Evolutionary conservation across 35 echinoderm and acorn worm species (phyloP).

Genomic region (Anneissia japonica): DNA sequence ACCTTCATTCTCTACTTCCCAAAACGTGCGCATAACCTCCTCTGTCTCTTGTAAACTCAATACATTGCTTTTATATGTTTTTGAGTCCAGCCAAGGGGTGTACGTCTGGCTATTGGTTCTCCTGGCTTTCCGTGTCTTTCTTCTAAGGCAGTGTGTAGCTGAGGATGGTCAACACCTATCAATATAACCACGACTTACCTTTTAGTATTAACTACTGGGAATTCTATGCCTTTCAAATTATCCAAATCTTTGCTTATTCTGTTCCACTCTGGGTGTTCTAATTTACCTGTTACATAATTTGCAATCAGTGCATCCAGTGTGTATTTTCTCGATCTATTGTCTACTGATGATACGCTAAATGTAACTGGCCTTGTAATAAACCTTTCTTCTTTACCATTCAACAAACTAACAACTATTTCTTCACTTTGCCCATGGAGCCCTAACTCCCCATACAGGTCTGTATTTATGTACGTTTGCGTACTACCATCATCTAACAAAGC

Average conservation of each 20-base stretch:
- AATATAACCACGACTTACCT: slow-evolving; percentile 35
- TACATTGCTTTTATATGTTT: no score
- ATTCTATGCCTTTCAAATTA: slow-evolving; percentile 4
- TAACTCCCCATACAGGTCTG: slow-evolving; percentile 14
- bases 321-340: no score
- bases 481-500: slow-evolving; percentile 23
- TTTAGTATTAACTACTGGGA: neutral
- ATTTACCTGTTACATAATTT: slow-evolving; percentile 10
- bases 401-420: neutral
- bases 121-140: slow-evolving; percentile 25
- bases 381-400: slow-evolving; percentile 26
- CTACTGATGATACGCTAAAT: no score
- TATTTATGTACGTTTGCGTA: slow-evolving; percentile 22
- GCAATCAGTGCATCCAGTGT: no score
- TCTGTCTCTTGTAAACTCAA: no score
- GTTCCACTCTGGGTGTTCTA: neutral
- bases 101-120: slow-evolving; percentile 47
- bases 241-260: neutral
- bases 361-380: neutral
- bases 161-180: slow-evolving; percentile 12
- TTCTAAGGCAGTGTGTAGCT: slow-evolving; percentile 28
- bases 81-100: slow-evolving; percentile 48
- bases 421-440: neutral
- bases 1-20: no score
- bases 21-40: no score